Conservation (phyloP, 2,797 vertebrate species). For the Myotis planiceps region DNA sequence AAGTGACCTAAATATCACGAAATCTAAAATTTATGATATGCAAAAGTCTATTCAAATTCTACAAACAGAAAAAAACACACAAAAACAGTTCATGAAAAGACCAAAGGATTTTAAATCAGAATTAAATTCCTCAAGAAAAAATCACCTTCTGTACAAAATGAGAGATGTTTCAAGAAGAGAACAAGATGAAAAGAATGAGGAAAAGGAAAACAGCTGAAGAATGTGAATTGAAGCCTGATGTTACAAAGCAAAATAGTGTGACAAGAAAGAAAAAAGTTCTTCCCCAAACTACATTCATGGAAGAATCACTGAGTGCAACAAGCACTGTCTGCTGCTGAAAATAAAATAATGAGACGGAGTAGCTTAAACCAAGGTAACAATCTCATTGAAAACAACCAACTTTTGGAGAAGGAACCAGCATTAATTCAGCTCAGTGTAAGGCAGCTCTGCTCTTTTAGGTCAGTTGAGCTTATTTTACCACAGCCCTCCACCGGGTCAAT, state of each 20-base stretch:
- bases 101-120: slow-evolving; percentile 85
- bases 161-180: slow-evolving; percentile 84
- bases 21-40: slow-evolving; percentile 82
- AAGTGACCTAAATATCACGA: slow-evolving; percentile 56
- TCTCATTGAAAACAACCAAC: slow-evolving; percentile 85
- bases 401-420: slow-evolving; percentile 90
- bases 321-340: slow-evolving; percentile 89
- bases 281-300: slow-evolving; percentile 61
- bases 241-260: slow-evolving; percentile 70
- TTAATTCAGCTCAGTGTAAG: slow-evolving; percentile 93
- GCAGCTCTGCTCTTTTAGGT: slow-evolving; percentile 90
- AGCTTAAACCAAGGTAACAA: slow-evolving; percentile 77
- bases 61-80: slow-evolving; percentile 64
- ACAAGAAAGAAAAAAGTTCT: slow-evolving; percentile 88
- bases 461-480: slow-evolving; percentile 84
- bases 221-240: slow-evolving; percentile 78
- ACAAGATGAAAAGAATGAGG: slow-evolving; percentile 87
- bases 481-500: slow-evolving; percentile 39
- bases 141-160: slow-evolving; percentile 84
- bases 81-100: background rate
- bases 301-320: slow-evolving; percentile 53
- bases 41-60: slow-evolving; percentile 80
- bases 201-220: slow-evolving; percentile 89
- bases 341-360: slow-evolving; percentile 88
- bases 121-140: slow-evolving; percentile 82